A percentile compares a stretch with the other conserved stretches of the same genome.
phyloP scores from a whole-genome alignment of 2,113 vertebrate genomes.

The Gopherus flavomarginatus region DNA sequence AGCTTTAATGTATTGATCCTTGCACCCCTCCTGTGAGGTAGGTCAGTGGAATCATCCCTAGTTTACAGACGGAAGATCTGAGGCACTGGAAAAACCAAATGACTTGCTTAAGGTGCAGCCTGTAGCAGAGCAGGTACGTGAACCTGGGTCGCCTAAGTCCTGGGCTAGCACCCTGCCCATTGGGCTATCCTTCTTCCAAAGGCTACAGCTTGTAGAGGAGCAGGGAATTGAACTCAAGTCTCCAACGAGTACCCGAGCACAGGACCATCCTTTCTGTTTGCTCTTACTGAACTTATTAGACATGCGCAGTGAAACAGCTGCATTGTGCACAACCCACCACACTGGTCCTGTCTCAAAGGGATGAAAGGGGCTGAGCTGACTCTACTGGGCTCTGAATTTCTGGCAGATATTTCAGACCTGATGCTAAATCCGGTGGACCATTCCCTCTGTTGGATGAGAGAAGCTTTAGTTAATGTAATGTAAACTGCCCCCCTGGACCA shows the following conservation, averaged over 20 bases:
- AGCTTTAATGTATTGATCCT: no score
- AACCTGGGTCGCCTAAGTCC: not conserved
- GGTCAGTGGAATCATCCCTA: not conserved
- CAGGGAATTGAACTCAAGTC: not conserved
- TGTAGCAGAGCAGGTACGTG: not conserved
- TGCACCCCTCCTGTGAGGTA: not conserved
- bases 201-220: no score
- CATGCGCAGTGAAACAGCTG: not conserved
- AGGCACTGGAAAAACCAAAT: not conserved
- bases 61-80: not conserved
- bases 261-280: not conserved
- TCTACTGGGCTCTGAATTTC: not conserved
- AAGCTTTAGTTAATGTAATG: not conserved
- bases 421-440: not conserved
- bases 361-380: not conserved
- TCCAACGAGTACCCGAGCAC: not conserved
- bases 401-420: accelerated
- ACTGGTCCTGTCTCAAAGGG: not conserved
- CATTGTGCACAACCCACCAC: not conserved
- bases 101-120: not conserved
- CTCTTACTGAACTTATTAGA: not conserved
- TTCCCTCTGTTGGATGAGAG: not conserved
- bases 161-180: no score
- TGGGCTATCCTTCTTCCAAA: no score
- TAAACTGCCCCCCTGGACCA: not conserved